Evolutionary conservation across 2,797 vertebrate species (phyloP).

Genomic region (Acanthornis magna): DNA sequence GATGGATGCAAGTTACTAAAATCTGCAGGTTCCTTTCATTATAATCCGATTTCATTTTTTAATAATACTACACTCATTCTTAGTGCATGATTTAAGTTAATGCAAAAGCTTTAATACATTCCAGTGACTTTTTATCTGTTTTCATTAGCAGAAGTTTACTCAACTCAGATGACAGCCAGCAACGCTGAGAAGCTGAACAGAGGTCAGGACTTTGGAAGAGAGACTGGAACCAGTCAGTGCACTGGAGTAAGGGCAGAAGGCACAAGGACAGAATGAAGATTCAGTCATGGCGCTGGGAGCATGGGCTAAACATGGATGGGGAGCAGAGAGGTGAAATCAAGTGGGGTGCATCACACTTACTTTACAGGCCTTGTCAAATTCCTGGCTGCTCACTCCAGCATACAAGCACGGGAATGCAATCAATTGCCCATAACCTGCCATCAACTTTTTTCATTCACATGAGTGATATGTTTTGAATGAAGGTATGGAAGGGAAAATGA

Average conservation of each 20-base stretch:
- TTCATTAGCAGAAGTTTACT: conserved; percentile 55
- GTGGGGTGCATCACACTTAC: background rate
- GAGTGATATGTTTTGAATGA: conserved; percentile 32
- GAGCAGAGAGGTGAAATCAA: background rate
- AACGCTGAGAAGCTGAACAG: background rate
- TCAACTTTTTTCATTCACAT: background rate
- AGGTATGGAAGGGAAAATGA: background rate
- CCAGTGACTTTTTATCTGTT: conserved; percentile 41
- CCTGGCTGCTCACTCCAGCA: background rate
- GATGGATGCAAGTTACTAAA: conserved; percentile 14
- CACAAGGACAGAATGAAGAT: background rate
- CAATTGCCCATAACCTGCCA: background rate
- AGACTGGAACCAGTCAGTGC: background rate
- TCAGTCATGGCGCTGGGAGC: fast-evolving
- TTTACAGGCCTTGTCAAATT: background rate
- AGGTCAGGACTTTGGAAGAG: background rate
- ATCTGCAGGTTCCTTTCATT: conserved; percentile 25
- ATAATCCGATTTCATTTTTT: conserved; percentile 6
- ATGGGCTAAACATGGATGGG: background rate
- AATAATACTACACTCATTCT: background rate
- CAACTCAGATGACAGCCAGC: background rate
- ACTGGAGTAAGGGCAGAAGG: background rate
- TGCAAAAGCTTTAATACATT: conserved; percentile 1
- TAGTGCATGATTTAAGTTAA: background rate
- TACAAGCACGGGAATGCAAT: background rate